Evolutionary conservation across 2,797 vertebrate species (phyloP).

Genomic region (Hirundo rustica): DNA sequence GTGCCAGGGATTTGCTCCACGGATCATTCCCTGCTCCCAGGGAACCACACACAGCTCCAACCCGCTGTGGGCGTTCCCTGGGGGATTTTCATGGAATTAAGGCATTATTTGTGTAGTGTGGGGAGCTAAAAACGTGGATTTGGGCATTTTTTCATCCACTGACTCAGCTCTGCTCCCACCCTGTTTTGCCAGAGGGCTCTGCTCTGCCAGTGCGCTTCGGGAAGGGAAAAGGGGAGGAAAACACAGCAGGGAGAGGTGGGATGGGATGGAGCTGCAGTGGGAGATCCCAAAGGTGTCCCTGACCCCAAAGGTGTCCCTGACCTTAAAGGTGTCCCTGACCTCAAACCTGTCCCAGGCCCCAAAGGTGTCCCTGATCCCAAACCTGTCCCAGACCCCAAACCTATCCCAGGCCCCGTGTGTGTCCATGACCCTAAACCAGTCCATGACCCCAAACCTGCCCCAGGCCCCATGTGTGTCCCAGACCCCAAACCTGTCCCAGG

Average conservation of each 20-base stretch:
- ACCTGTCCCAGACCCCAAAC: accelerated
- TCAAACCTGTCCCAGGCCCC: background rate
- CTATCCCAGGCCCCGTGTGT: accelerated
- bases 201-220: accelerated
- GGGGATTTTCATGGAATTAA: accelerated
- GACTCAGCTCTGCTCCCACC: background rate
- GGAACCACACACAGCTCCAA: accelerated
- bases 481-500: background rate
- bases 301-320: accelerated
- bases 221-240: background rate
- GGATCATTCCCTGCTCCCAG: accelerated
- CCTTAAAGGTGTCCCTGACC: background rate
- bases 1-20: background rate
- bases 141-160: background rate
- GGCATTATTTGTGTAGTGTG: accelerated
- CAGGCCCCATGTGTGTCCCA: background rate
- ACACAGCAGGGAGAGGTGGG: background rate
- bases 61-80: background rate
- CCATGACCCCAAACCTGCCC: too few species aligned
- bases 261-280: background rate
- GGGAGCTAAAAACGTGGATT: background rate
- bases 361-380: accelerated
- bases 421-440: too few species aligned
- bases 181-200: background rate
- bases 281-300: background rate